Percentiles rank a stretch among this genome's conserved stretches.
Evolutionary conservation across 2,888 invertebrate genomes (phyloP).

Genomic region (Macrosiphum euphorbiae): DNA sequence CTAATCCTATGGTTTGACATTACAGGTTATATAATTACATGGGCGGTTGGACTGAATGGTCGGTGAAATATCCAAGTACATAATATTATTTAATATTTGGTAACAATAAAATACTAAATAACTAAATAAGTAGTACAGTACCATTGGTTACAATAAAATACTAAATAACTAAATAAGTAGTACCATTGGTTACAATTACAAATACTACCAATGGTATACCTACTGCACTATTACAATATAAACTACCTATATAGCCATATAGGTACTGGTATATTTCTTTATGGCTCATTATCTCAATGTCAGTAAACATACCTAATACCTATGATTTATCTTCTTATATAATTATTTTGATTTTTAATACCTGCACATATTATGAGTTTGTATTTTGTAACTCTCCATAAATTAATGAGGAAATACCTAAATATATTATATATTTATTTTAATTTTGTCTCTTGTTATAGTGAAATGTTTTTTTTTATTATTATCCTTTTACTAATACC

Average conservation of each 20-base stretch:
- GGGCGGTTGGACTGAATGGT: slow-evolving; percentile 56
- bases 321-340: background rate
- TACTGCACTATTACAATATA: no score
- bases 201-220: no score
- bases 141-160: background rate
- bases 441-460: no score
- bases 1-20: background rate
- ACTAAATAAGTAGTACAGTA: background rate
- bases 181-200: no score
- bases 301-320: no score
- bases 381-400: background rate
- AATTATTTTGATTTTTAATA: background rate
- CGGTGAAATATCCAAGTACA: background rate
- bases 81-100: background rate
- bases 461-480: background rate
- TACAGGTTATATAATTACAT: slow-evolving; percentile 53
- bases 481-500: background rate
- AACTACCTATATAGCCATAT: no score
- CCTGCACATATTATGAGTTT: background rate
- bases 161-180: background rate
- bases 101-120: background rate
- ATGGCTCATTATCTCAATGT: no score
- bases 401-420: background rate
- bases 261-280: no score
- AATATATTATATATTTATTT: no score